A percentile compares a stretch with the other conserved stretches of the same genome.
phyloP scores from a whole-genome alignment of 2,888 invertebrate genomes.

The Thera obeliscata region DNA sequence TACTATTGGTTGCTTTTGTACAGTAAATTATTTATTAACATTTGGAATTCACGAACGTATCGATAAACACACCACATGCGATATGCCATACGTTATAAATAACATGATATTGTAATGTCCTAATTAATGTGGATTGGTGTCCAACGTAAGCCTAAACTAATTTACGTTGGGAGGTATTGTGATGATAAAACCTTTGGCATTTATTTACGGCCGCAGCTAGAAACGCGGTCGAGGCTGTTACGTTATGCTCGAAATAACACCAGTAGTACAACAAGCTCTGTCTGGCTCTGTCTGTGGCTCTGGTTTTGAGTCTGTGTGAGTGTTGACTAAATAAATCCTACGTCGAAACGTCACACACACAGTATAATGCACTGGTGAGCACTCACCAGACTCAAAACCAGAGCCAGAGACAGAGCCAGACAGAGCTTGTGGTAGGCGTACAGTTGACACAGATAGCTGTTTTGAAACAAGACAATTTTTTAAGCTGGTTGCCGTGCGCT shows the following conservation, averaged over 20 bases:
- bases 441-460: conserved; percentile 35
- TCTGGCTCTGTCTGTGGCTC: too few relatives aligned
- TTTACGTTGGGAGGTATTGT: conserved; percentile 28
- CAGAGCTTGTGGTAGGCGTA: too few relatives aligned
- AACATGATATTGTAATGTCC: conserved; percentile 9
- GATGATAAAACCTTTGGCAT: conserved; percentile 43
- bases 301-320: too few relatives aligned
- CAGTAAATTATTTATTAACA: not conserved
- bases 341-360: too few relatives aligned
- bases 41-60: not conserved
- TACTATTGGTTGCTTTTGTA: not conserved
- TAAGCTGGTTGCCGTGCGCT: not conserved
- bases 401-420: too few relatives aligned
- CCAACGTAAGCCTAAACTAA: conserved; percentile 33
- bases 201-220: conserved; percentile 50
- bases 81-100: conserved; percentile 1
- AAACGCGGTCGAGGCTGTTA: conserved; percentile 56
- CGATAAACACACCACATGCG: not conserved
- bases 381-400: too few relatives aligned
- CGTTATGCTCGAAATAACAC: conserved; percentile 50
- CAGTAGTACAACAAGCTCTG: conserved; percentile 16
- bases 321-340: too few relatives aligned
- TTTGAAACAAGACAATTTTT: conserved; percentile 22
- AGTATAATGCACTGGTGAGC: too few relatives aligned
- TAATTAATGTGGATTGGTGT: conserved; percentile 20